Evolutionary conservation across 2,797 vertebrate genomes (phyloP).

Genomic region (Hyperoplus immaculatus): DNA sequence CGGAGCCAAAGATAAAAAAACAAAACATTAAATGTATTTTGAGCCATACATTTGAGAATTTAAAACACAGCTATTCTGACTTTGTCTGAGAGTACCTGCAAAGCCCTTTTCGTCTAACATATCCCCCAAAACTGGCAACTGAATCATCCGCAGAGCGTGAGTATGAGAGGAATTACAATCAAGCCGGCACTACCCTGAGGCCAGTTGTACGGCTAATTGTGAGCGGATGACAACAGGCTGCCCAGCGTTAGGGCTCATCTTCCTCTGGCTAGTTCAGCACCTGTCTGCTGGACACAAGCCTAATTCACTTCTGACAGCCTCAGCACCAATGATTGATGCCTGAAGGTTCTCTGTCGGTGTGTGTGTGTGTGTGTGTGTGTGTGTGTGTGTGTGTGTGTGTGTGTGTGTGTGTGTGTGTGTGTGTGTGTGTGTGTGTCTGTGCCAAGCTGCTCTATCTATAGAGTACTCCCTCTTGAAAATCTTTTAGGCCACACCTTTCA

Average conservation of each 20-base stretch:
- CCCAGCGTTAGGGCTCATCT: slow-evolving; percentile 69
- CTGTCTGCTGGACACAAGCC: slow-evolving; percentile 74
- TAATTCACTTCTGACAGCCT: slow-evolving; percentile 72
- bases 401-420: slow-evolving; percentile 49
- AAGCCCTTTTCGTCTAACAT: slow-evolving; percentile 19
- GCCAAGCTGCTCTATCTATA: slow-evolving; percentile 54
- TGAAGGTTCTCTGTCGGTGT: slow-evolving; percentile 57
- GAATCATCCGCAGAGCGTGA: slow-evolving; percentile 38
- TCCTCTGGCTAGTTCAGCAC: slow-evolving; percentile 72
- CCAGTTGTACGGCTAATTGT: slow-evolving; percentile 65
- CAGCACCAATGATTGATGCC: slow-evolving; percentile 82
- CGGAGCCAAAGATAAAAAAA: neutral
- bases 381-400: slow-evolving; percentile 51
- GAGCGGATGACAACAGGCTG: slow-evolving; percentile 77
- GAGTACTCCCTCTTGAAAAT: slow-evolving; percentile 50
- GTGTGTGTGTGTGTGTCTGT: slow-evolving; percentile 54
- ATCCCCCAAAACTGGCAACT: slow-evolving; percentile 37
- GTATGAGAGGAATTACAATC: slow-evolving; percentile 78
- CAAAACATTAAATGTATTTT: neutral
- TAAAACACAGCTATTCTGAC: neutral
- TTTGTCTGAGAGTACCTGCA: slow-evolving; percentile 2
- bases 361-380: slow-evolving; percentile 44
- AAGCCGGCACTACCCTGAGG: slow-evolving; percentile 67
- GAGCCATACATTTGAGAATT: neutral
- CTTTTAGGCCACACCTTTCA: slow-evolving; percentile 63